Evolutionary conservation across 2,797 vertebrate genomes (phyloP).

Genomic region (Tenualosa ilisha): DNA sequence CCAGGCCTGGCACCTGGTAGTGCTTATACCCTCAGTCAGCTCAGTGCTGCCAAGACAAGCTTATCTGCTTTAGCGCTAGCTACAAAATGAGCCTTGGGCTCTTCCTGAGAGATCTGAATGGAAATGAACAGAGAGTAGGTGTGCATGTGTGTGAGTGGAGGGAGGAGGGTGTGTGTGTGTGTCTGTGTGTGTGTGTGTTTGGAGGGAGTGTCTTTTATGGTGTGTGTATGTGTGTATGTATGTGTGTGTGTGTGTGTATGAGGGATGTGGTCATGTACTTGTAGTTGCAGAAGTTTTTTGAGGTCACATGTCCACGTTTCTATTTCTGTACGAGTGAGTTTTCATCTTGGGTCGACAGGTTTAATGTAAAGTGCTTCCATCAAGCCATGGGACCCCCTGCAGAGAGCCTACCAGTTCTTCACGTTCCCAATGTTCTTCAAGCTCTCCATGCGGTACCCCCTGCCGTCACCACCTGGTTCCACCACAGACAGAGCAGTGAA

Average conservation of each 20-base stretch:
- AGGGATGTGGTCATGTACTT: not conserved
- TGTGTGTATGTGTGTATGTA: not conserved
- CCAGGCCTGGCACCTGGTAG: not conserved
- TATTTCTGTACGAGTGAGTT: not conserved
- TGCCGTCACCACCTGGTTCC: conserved; percentile 33
- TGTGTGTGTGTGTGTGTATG: not conserved
- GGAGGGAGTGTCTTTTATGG: not conserved
- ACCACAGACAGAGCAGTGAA: conserved; percentile 34
- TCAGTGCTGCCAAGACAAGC: not conserved
- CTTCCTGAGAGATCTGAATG: not conserved
- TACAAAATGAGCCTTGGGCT: not conserved
- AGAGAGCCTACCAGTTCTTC: not conserved
- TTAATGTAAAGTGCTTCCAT: not conserved
- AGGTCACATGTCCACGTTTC: not conserved
- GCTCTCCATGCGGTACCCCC: conserved; percentile 33
- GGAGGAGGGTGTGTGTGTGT: not conserved
- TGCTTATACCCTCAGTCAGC: not conserved
- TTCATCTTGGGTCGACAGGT: not conserved
- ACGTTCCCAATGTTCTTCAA: not conserved
- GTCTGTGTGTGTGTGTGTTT: not conserved
- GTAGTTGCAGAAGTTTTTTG: not conserved
- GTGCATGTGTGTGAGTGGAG: not conserved
- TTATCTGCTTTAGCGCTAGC: not conserved
- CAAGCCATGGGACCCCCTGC: not conserved
- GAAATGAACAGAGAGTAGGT: not conserved